Evolutionary conservation across 1,140 invertebrate species (phyloP), one percentile per base, ranked within the genome.

Genomic region (Psix sp.): DNA sequence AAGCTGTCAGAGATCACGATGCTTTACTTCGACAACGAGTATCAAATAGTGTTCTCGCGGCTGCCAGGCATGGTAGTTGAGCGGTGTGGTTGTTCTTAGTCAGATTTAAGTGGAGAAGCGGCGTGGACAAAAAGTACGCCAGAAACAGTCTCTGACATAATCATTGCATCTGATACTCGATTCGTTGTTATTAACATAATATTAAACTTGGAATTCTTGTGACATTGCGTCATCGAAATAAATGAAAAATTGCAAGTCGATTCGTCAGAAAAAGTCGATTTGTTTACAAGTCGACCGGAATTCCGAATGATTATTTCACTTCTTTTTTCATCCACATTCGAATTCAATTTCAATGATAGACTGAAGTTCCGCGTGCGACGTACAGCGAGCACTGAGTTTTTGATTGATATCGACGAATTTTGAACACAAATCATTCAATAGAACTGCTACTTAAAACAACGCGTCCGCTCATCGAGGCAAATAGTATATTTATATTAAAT

Each of bases 31-130:
- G 95, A 98, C 86, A 90, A 94, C 62, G 92, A 95, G 66, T 89
- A 92, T 60, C 95, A 96, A 83, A 94, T 98, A 77, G 93, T 97
- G 56, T 94, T 94, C 82, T 94, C 95, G 66, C 91, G 93, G 49
- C 90, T 98, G 70, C 94, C 94, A 0, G 94, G 94, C 17, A 98
- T 98, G 96, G 94, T 96, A 21, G 95, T 97, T 4, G 95, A 97
- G 63, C 90, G 92, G 73, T 98, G 96, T 82, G 96, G 95, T 9
- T 98, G 96, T 84, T 94, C 94, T 86, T 97, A 95, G 88, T 84
- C 71, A 38, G n/a, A n/a, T n/a, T n/a, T n/a, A n/a, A n/a, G n/a
- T n/a, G n/a, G n/a, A n/a, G n/a, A n/a, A n/a, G n/a, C n/a, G n/a
- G n/a, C n/a, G n/a, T n/a, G n/a, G 46, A 33, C 20, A 15, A 39